Percentiles rank a stretch among this genome's conserved stretches.
Evolutionary conservation across 2,113 vertebrate genomes (phyloP).

Genomic region (Crotalus horridus): DNA sequence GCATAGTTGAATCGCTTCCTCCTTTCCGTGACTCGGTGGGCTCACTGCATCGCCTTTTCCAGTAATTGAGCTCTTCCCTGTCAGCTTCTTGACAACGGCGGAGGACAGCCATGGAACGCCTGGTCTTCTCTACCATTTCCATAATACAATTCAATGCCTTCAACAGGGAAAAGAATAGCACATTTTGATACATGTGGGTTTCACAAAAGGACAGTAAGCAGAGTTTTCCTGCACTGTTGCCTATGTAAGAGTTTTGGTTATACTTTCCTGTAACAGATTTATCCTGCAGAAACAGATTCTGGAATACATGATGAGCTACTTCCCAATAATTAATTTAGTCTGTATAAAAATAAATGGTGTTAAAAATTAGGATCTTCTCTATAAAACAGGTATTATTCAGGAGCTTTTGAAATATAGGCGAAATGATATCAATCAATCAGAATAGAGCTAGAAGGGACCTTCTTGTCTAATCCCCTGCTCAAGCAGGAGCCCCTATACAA

Average conservation of each 20-base stretch:
- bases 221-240: not conserved
- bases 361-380: not conserved
- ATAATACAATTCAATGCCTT: conserved; percentile 97
- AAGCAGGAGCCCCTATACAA: not conserved
- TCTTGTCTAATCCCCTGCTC: not conserved
- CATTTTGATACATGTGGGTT: not conserved
- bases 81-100: conserved; percentile 95
- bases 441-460: not conserved
- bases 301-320: not conserved
- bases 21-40: conserved; percentile 87
- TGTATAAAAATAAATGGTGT: not conserved
- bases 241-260: not conserved
- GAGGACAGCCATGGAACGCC: conserved; percentile 91
- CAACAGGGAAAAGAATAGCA: not conserved
- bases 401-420: not conserved
- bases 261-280: too few species aligned
- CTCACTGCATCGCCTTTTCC: conserved; percentile 88
- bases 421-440: not conserved
- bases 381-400: not conserved
- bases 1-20: conserved; percentile 69
- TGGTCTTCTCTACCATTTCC: conserved; percentile 98
- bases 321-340: not conserved
- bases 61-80: conserved; percentile 94
- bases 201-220: not conserved
- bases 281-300: not conserved